Evolutionary conservation across 2,888 invertebrate species (phyloP), one percentile per base, ranked within the genome.

Genomic region (Chalcosyrphus nemorum): DNA sequence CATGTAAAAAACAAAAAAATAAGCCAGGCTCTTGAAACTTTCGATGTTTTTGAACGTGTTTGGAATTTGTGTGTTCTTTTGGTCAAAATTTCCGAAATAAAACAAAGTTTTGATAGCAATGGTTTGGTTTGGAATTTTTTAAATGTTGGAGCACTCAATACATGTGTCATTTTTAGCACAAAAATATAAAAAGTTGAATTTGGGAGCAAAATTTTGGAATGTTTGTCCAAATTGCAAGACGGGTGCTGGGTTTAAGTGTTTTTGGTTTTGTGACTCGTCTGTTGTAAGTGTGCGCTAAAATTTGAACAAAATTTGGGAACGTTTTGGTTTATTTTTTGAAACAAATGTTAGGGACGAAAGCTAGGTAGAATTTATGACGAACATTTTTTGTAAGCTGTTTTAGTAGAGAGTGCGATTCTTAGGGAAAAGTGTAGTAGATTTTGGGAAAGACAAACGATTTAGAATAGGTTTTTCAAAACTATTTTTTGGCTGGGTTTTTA

Each of bases 81-180:
- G 41, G 13, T 19, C 41, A 38, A 59, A 61, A 54, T 56, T 57
- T 57, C 32, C n/a, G n/a, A 75, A 75, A 75, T 66, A 75, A n/a
- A 71, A 70, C 1, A 17, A 17, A 15, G n/a, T 54, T 56, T 78
- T 57, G 6, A 19, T 45, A 24, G 7, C 32, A 72, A 65, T 61
- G 41, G 72, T 61, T 77, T 70, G 65, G 65, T 57, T 57, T 59
- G 41, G 21, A 66, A 66, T 66, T 35, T n/a, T 15, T 29, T 21
- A 13, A n/a, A 19, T 15, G 7, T 17, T 32, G 7, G 47, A 17
- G 24, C 56, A 54, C 68, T n/a, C n/a, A 27, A n/a, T 9, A 38
- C 29, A 54, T 19, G 15, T 6, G 17, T 17, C 35, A 29, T 38
- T 13, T 27, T 63, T 13, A 38, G 61, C 29, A 43, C 61, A 52